Evolutionary conservation across 2,113 vertebrate genomes (phyloP).

Genomic region (Dicaeum eximium): DNA sequence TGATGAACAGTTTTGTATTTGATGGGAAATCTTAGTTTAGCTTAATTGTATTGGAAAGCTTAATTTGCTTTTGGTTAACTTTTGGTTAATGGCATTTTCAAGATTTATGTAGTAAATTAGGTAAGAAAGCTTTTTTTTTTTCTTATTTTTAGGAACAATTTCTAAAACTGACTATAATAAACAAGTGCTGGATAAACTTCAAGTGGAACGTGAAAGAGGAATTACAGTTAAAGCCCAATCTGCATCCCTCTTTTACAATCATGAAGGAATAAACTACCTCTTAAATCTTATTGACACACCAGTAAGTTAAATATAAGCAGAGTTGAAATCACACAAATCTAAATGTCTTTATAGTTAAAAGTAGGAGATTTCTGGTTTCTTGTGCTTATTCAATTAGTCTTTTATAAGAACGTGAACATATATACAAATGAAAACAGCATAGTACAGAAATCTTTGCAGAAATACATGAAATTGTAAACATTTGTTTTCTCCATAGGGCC

Average conservation of each 20-base stretch:
- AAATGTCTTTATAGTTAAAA: not conserved
- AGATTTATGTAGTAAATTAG: not conserved
- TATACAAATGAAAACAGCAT: not conserved
- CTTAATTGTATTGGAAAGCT: not conserved
- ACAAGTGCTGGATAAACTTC: conserved; percentile 96
- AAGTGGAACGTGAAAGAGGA: conserved; percentile 95
- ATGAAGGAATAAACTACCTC: conserved; percentile 82
- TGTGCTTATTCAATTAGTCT: not conserved
- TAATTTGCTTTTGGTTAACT: not conserved
- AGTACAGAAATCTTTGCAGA: not conserved
- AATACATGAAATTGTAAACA: not conserved
- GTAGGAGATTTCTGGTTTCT: not conserved
- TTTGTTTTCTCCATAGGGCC: conserved; percentile 78
- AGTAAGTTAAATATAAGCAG: conserved; percentile 70
- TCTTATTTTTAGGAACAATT: conserved; percentile 81
- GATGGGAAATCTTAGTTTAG: not conserved
- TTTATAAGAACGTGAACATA: not conserved
- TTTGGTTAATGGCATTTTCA: not conserved
- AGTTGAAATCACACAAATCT: not conserved
- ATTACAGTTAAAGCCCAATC: conserved; percentile 98
- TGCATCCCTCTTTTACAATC: conserved; percentile 89
- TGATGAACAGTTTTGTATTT: not conserved
- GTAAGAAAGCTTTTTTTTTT: not conserved
- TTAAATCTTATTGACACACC: conserved; percentile 98
- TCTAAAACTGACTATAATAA: conserved; percentile 86